phyloP scores from a whole-genome alignment of 2,797 vertebrate species.

The Heteromormyrus szaboi region DNA sequence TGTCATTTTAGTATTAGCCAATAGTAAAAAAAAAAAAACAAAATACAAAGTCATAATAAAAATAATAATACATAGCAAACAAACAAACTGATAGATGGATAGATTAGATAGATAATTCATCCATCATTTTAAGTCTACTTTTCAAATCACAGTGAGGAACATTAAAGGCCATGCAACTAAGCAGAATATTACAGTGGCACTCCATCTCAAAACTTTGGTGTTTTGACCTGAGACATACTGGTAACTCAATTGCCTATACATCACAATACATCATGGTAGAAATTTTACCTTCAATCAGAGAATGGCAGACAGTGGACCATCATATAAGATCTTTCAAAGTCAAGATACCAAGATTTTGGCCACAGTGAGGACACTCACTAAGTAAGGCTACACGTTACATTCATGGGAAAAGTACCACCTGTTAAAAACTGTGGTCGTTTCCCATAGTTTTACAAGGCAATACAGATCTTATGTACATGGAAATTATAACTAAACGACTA shows the following conservation, averaged over 20 bases:
- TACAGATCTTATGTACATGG: conserved; percentile 14
- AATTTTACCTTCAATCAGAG: neutral
- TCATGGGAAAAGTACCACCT: conserved; percentile 43
- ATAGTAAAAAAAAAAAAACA: neutral
- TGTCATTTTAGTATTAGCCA: neutral
- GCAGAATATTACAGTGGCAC: neutral
- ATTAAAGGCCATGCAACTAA: neutral
- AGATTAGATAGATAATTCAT: neutral
- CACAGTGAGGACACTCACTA: conserved; percentile 10
- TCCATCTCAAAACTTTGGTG: neutral
- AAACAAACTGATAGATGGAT: no score
- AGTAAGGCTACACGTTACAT: conserved; percentile 39
- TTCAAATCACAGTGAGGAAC: neutral
- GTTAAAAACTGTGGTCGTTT: conserved; percentile 32
- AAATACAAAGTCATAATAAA: neutral
- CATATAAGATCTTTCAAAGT: conserved; percentile 26
- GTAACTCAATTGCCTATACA: neutral
- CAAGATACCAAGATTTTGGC: conserved; percentile 22
- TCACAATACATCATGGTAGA: neutral
- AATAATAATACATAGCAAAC: neutral
- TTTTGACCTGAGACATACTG: neutral
- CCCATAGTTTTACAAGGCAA: conserved; percentile 50
- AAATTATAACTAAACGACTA: neutral
- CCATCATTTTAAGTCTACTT: neutral
- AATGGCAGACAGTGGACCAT: neutral